Evolutionary conservation across 2,888 invertebrate genomes (phyloP).

Genomic region (Noctua fimbriata): DNA sequence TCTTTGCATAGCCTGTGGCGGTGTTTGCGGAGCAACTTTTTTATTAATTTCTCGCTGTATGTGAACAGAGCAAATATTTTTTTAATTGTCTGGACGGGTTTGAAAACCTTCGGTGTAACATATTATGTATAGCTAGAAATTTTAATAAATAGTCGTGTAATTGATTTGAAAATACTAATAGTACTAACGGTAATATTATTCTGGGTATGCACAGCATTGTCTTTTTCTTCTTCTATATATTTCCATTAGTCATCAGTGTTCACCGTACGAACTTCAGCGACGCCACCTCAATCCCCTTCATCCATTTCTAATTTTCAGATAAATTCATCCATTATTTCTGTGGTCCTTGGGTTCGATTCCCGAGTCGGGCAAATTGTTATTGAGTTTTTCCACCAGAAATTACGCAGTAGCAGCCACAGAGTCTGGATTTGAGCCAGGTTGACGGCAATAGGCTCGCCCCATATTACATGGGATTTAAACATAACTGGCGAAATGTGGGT

Average conservation of each 20-base stretch:
- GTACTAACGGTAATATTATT: not conserved
- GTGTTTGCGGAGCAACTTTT: not conserved
- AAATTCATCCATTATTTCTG: too few relatives aligned
- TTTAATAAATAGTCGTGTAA: too few relatives aligned
- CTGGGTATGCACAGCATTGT: not conserved
- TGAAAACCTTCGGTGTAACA: not conserved
- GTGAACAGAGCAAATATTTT: conserved; percentile 9
- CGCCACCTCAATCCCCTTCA: not conserved
- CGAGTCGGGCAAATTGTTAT: too few relatives aligned
- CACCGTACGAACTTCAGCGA: not conserved
- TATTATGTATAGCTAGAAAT: not conserved
- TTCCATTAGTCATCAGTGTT: not conserved
- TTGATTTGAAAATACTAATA: too few relatives aligned
- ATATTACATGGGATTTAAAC: too few relatives aligned
- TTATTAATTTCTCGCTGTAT: not conserved
- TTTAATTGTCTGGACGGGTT: not conserved
- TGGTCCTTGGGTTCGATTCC: too few relatives aligned
- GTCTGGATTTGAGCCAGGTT: too few relatives aligned
- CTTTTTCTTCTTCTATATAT: not conserved
- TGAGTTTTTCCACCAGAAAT: too few relatives aligned
- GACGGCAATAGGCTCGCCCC: too few relatives aligned
- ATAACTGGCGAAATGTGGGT: too few relatives aligned
- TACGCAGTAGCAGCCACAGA: too few relatives aligned
- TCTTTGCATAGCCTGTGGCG: conserved; percentile 11
- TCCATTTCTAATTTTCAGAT: too few relatives aligned